Evolutionary conservation across 2,113 vertebrate genomes (phyloP).

Genomic region (Spermophilus dauricus): DNA sequence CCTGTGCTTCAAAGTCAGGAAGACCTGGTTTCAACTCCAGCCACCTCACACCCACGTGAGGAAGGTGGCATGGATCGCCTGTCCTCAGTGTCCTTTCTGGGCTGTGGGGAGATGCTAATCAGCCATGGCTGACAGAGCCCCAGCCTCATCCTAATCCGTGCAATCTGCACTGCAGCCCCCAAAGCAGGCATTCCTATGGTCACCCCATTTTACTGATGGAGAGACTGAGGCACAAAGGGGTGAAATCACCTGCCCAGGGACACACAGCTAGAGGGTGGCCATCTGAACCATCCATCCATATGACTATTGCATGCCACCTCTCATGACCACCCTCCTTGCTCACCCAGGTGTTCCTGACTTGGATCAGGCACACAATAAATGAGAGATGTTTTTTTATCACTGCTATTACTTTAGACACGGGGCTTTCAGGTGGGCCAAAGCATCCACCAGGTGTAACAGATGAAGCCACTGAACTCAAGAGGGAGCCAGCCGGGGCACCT

Average conservation of each 20-base stretch:
- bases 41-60: neutral
- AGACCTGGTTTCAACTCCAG: neutral
- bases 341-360: accelerated
- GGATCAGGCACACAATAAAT: accelerated
- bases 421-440: neutral
- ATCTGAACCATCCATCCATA: accelerated
- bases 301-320: too few relatives aligned
- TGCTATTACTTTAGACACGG: neutral
- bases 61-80: neutral
- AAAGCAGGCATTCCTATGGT: neutral
- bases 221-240: neutral
- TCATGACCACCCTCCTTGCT: accelerated
- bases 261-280: neutral
- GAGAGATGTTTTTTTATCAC: neutral
- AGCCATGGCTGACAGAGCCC: neutral
- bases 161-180: neutral
- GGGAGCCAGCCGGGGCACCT: neutral
- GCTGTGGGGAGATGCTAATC: accelerated
- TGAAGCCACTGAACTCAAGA: neutral
- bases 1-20: neutral
- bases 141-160: neutral
- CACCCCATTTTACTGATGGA: neutral
- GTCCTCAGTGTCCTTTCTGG: neutral
- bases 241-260: neutral
- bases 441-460: accelerated